Conservation (phyloP, 2,888 invertebrate species). For the Synergus laeviventris region DNA sequence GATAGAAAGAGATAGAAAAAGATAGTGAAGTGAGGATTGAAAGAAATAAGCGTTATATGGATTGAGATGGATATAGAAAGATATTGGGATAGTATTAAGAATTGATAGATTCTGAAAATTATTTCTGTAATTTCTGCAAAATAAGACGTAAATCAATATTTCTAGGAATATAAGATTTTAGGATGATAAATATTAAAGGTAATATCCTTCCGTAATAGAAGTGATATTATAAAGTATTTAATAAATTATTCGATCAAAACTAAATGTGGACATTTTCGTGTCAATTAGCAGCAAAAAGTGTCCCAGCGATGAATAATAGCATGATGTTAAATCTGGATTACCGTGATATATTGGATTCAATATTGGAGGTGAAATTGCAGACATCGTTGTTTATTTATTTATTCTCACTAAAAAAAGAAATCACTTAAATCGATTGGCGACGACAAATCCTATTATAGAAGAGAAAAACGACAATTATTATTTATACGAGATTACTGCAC, state of each 20-base stretch:
- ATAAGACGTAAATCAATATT: too few relatives aligned
- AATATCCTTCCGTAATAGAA: neutral
- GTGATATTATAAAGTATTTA: neutral
- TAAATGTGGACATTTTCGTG: neutral
- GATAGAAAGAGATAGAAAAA: too few relatives aligned
- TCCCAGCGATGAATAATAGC: neutral
- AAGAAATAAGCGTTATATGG: too few relatives aligned
- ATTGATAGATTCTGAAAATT: too few relatives aligned
- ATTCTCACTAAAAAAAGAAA: neutral
- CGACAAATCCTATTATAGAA: neutral
- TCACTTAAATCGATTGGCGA: neutral
- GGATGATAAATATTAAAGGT: neutral
- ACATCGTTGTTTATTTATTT: neutral
- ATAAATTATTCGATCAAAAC: neutral
- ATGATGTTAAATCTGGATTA: conserved; percentile 5
- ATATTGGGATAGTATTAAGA: too few relatives aligned
- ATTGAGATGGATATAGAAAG: too few relatives aligned
- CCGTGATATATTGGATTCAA: conserved; percentile 2
- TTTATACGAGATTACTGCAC: neutral
- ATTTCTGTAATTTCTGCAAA: too few relatives aligned
- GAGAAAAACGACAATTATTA: neutral
- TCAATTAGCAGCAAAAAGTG: neutral
- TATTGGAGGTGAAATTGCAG: neutral
- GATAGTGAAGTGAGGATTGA: too few relatives aligned
- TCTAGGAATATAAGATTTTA: too few relatives aligned